Base-by-base conservation (phyloP, 2,888 invertebrate genomes). In the Agrotis exclamationis region DNA sequence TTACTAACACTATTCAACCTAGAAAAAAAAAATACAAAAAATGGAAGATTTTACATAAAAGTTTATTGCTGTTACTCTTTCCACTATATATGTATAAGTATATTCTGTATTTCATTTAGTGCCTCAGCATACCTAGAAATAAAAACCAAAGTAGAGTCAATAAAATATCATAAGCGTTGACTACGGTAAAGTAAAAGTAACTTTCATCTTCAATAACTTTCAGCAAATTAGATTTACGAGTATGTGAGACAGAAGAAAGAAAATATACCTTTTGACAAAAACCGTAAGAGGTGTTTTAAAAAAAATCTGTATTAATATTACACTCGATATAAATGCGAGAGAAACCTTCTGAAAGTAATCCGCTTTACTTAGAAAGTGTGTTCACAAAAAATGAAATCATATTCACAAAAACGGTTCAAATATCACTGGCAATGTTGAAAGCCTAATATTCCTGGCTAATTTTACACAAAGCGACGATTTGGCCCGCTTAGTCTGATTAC, bases 401-500 rank as follows among this genome's bases (percentile, higher is more conserved):
- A 70, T 77, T 66, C 57, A 81, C 60, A 71, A 79, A 85, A 81
- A 80, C 63, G 66, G 62, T 80, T 78, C 70, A 59, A 66, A 72
- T 80, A 83, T 64, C 74, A 80, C 74, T 64, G 70, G 76, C 79
- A 67, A 79, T 82, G 74, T 83, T 78, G 69, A 76, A 84, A 78
- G 70, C 65, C 79, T 77, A 80, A 84, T 85, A 83, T 82, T 83
- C 75, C 79, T 71, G 64, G 74, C 75, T 84, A 85, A 86, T 85
- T 86, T 82, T 81, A 76, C 83, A 85, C 78, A 81, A 82, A 82
- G 85, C 84, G 78, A 80, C 80, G 75, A 82, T 86, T 86, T 82
- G 72, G 65, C 73, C 76, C 80, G 85, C 84, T 86, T 86, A 86
- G 79, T 73, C 84, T 80, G 85, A 85, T 86, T 82, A 85, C 77